These are phyloP conservation scores for Trichonephila clavipes DNA, from an alignment of 1,140 invertebrate genomes.

Conservation along the genomic window DNA sequence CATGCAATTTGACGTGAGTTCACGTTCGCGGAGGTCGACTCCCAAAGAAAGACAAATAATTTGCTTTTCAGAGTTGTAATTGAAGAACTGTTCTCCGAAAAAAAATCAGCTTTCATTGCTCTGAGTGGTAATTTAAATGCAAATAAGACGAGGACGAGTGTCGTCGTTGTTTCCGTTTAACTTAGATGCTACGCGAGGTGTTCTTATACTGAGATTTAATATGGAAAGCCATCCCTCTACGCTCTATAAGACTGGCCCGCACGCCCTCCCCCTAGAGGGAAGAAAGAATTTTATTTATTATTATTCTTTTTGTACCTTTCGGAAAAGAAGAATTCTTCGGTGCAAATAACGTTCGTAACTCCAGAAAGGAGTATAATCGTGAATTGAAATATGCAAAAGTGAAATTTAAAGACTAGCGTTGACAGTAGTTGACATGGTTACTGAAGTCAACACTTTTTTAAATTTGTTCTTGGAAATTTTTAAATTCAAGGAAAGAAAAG, in stretches of 20 bases:
- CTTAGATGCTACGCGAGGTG: not conserved
- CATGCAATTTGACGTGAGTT: conserved; percentile 58
- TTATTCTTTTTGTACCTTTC: not conserved
- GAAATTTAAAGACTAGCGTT: not conserved
- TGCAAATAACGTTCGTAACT: not conserved
- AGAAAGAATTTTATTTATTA: not conserved
- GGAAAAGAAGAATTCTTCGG: not conserved
- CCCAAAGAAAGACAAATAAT: conserved; percentile 44
- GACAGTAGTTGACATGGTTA: not conserved
- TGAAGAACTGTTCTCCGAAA: not conserved
- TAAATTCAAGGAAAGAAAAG: too few relatives aligned
- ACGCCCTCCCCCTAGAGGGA: not conserved
- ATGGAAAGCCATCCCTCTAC: conserved; percentile 17
- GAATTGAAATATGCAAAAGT: conserved; percentile 17
- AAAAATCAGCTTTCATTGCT: conserved; percentile 39
- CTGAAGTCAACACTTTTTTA: not conserved
- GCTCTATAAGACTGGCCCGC: not conserved
- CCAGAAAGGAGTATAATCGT: not conserved
- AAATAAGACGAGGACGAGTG: conserved; percentile 35
- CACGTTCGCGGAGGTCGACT: not conserved
- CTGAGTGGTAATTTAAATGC: conserved; percentile 57
- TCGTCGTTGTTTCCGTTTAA: conserved; percentile 5
- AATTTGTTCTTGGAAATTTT: too few relatives aligned
- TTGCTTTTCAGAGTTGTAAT: conserved; percentile 40
- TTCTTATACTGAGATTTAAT: not conserved